Conservation (phyloP, 2,888 invertebrate genomes). For the Parochlus steinenii region DNA sequence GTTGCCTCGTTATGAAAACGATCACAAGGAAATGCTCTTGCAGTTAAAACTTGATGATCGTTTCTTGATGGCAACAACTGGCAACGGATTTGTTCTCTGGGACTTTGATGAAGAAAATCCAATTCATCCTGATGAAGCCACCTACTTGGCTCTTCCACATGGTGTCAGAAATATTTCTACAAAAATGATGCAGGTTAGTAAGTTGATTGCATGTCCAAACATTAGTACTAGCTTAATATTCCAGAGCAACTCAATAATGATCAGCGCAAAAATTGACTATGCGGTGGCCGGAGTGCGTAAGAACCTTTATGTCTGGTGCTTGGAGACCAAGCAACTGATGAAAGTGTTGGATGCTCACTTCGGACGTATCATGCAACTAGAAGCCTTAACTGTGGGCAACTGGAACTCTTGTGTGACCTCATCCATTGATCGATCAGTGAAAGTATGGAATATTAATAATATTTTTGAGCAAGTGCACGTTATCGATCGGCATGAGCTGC, state of each 20-base stretch:
- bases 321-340: slow-evolving; percentile 61
- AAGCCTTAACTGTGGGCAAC: slow-evolving; percentile 67
- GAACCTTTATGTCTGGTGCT: slow-evolving; percentile 87
- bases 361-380: slow-evolving; percentile 84
- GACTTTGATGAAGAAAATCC: slow-evolving; percentile 41
- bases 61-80: slow-evolving; percentile 66
- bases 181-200: slow-evolving; percentile 69
- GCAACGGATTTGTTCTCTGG: slow-evolving; percentile 73
- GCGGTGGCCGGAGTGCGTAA: slow-evolving; percentile 93
- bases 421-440: slow-evolving; percentile 92
- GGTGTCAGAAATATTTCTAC: slow-evolving; percentile 88
- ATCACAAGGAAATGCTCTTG: slow-evolving; percentile 56
- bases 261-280: slow-evolving; percentile 78
- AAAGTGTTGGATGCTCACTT: slow-evolving; percentile 94
- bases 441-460: slow-evolving; percentile 98
- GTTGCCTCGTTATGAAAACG: slow-evolving; percentile 48
- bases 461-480: slow-evolving; percentile 95
- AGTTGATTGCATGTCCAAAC: too few species aligned
- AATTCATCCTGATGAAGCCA: slow-evolving; percentile 34
- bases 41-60: slow-evolving; percentile 74
- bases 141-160: slow-evolving; percentile 57
- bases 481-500: slow-evolving; percentile 86
- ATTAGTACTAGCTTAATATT: too few species aligned
- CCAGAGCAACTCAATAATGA: slow-evolving; percentile 84
- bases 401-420: slow-evolving; percentile 95